Evolutionary conservation across 1,140 invertebrate species (phyloP).

Genomic region (Ceratosolen solmsi): DNA sequence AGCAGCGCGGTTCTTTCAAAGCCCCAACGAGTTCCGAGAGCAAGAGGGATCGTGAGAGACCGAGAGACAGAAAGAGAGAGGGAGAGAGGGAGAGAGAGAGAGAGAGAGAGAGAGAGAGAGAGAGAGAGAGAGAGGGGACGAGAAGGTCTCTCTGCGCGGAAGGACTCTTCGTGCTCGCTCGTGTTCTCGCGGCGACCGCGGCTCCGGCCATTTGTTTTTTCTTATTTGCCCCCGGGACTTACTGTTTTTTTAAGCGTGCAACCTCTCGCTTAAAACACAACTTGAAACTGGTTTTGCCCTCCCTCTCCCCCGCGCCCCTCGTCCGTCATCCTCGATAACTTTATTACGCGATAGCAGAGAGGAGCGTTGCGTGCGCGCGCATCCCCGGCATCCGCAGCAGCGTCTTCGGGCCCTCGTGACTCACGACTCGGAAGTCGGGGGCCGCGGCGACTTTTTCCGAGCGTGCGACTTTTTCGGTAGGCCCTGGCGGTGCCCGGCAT

Average conservation of each 20-base stretch:
- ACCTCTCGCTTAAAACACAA: conserved; percentile 54
- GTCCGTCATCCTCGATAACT: conserved; percentile 46
- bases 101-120: background rate
- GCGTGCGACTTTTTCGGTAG: conserved; percentile 18
- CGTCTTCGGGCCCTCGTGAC: conserved; percentile 5
- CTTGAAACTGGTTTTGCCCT: conserved; percentile 52
- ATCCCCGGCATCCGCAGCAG: background rate
- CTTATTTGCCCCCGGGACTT: conserved; percentile 27
- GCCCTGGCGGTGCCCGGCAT: background rate
- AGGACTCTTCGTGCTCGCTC: conserved; percentile 17
- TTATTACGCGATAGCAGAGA: conserved; percentile 48
- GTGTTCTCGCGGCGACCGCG: conserved; percentile 24
- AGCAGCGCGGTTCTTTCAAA: conserved; percentile 31
- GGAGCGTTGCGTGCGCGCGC: background rate
- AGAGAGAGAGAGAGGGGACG: background rate
- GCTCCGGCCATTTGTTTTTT: conserved; percentile 23
- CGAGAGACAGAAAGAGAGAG: background rate
- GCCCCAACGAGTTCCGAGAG: background rate
- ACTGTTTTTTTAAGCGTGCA: conserved; percentile 52
- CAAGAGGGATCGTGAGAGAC: background rate
- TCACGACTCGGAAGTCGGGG: conserved; percentile 18
- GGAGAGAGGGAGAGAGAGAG: background rate
- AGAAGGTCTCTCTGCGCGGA: background rate
- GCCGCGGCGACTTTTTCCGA: background rate
- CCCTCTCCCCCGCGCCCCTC: background rate